Evolutionary conservation across 1,140 invertebrate genomes (phyloP).

Genomic region (Apis dorsata): DNA sequence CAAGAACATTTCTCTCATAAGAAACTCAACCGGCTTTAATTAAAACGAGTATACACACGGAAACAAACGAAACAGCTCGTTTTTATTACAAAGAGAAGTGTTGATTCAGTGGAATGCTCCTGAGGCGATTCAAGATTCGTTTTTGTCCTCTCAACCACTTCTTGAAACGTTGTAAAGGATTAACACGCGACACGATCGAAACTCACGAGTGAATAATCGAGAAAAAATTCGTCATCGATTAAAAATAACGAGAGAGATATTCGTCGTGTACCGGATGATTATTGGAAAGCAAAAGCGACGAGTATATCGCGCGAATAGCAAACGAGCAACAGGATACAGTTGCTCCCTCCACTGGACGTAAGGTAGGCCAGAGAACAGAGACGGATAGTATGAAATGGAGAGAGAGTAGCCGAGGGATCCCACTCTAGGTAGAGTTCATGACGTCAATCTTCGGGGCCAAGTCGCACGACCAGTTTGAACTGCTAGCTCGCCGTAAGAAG

Average conservation of each 20-base stretch:
- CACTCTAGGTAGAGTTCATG: conserved; percentile 72
- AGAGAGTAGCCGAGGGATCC: conserved; percentile 68
- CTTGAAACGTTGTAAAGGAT: not conserved
- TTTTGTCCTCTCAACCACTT: not conserved
- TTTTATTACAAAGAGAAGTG: not conserved
- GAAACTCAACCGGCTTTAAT: not conserved
- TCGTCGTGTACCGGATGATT: not conserved
- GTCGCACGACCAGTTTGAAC: conserved; percentile 74
- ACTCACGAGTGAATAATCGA: conserved; percentile 30
- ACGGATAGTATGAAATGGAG: conserved; percentile 31
- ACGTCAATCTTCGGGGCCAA: conserved; percentile 70
- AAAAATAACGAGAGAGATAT: conserved; percentile 51
- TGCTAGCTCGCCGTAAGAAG: conserved; percentile 60
- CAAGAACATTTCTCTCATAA: not conserved
- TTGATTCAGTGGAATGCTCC: conserved; percentile 1
- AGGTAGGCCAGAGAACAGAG: conserved; percentile 46
- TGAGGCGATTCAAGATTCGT: not conserved
- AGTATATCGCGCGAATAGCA: not conserved
- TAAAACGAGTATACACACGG: not conserved
- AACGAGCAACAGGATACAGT: conserved; percentile 46
- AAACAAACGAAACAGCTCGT: not conserved
- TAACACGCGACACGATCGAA: not conserved
- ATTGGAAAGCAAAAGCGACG: conserved; percentile 12
- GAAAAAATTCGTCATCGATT: conserved; percentile 50
- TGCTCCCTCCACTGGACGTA: conserved; percentile 52